A percentile compares a stretch with the other conserved stretches of the same genome.
Conservation (phyloP, 2,113 vertebrate species). For the Centropus unirufus region DNA sequence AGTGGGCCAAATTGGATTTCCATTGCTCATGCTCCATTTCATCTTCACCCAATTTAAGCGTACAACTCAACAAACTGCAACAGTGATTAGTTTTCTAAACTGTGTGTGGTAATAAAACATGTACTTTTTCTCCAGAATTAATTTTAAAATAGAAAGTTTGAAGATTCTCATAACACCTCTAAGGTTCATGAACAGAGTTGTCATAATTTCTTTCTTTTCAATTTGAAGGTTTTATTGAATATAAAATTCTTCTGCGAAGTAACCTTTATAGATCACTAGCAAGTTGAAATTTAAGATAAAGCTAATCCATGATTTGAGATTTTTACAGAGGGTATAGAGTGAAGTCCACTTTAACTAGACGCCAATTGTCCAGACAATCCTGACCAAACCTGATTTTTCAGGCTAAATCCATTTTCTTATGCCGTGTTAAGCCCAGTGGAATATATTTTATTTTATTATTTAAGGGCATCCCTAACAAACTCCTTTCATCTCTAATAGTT, state of each 20-base stretch:
- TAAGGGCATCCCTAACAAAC: background rate
- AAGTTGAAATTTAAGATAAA: slow-evolving; percentile 21
- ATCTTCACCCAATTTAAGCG: background rate
- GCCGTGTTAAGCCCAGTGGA: background rate
- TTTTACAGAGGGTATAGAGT: slow-evolving; percentile 3
- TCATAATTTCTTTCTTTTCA: background rate
- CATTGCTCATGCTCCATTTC: background rate
- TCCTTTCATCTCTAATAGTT: background rate
- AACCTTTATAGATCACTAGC: background rate
- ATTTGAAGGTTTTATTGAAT: background rate
- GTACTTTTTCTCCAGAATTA: background rate
- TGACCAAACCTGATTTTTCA: slow-evolving; percentile 36
- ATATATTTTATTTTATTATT: background rate
- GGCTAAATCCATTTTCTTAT: slow-evolving; percentile 4
- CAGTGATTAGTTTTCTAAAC: background rate
- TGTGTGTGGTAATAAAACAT: background rate
- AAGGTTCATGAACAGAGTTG: background rate
- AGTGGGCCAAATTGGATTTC: background rate
- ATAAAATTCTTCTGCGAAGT: background rate
- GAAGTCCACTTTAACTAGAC: background rate
- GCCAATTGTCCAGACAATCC: background rate
- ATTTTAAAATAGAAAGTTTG: background rate
- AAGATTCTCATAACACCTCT: background rate
- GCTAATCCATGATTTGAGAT: background rate
- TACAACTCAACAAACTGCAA: background rate